phyloP scores from a whole-genome alignment of 2,113 vertebrate genomes.

The Pluvialis apricaria region DNA sequence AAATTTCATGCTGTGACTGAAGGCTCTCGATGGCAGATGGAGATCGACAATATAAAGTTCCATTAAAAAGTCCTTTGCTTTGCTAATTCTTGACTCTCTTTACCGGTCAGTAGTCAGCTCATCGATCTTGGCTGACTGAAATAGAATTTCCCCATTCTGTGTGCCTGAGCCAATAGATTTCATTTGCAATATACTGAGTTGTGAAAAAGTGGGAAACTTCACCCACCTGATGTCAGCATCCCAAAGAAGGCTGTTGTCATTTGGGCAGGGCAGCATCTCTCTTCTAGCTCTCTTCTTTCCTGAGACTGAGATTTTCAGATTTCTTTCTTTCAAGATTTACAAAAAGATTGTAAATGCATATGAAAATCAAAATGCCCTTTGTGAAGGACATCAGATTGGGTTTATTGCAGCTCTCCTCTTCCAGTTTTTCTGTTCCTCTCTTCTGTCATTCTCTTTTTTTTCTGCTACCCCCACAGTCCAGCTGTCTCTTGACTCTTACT shows the following conservation, averaged over 20 bases:
- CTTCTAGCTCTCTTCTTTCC: not conserved
- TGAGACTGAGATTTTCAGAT: not conserved
- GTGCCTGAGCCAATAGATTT: not conserved
- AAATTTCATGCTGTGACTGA: slow-evolving; percentile 47
- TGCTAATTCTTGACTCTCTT: slow-evolving; percentile 43
- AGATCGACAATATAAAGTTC: slow-evolving; percentile 35
- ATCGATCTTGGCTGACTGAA: slow-evolving; percentile 32
- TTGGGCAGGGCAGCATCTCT: not conserved
- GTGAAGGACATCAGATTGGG: not conserved
- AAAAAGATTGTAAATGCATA: not conserved
- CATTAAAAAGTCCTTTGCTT: slow-evolving; percentile 54
- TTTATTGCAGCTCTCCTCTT: not conserved
- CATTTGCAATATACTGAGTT: not conserved
- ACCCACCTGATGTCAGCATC: not conserved
- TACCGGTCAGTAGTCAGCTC: not conserved
- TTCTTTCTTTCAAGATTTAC: not conserved
- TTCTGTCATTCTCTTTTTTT: not conserved
- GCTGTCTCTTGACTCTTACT: not conserved
- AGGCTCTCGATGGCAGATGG: slow-evolving; percentile 15
- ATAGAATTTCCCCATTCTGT: not conserved
- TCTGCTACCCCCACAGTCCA: not conserved
- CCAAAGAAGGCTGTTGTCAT: not conserved
- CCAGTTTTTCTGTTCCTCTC: not conserved
- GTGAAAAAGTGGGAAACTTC: not conserved
- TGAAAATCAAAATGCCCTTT: not conserved